Percentiles rank a stretch among this genome's conserved stretches.
phyloP scores from a whole-genome alignment of 2,888 invertebrate genomes.

The Muscina levida region DNA sequence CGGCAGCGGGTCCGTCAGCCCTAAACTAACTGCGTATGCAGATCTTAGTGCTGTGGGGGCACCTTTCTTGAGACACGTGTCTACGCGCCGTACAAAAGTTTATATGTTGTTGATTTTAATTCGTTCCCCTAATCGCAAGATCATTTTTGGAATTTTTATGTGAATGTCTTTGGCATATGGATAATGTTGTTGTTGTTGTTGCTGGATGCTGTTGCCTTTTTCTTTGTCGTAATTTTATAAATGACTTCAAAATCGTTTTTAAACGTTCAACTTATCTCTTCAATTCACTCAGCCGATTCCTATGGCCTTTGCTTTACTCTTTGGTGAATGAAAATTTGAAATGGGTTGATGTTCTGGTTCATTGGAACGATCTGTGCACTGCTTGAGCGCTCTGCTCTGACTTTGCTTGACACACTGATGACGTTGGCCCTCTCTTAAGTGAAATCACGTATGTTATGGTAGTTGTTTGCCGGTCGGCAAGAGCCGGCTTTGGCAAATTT shows the following conservation, averaged over 20 bases:
- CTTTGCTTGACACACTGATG: neutral
- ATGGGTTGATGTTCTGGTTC: slow-evolving; percentile 13
- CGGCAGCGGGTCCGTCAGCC: neutral
- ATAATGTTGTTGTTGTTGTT: slow-evolving; percentile 31
- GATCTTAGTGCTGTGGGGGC: neutral
- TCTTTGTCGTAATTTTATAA: slow-evolving; percentile 64
- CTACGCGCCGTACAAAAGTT: slow-evolving; percentile 43
- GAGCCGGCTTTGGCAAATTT: slow-evolving; percentile 41
- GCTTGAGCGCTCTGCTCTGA: neutral
- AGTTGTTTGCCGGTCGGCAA: neutral
- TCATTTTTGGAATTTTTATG: slow-evolving; percentile 65
- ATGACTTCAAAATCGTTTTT: slow-evolving; percentile 65
- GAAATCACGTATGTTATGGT: slow-evolving; percentile 59
- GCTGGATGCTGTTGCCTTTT: too few relatives aligned
- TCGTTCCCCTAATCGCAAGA: slow-evolving; percentile 64
- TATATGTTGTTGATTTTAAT: slow-evolving; percentile 53
- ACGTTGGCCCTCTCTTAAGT: slow-evolving; percentile 54
- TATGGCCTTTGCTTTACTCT: neutral
- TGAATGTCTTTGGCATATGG: slow-evolving; percentile 5
- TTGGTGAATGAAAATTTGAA: neutral
- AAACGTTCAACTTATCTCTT: slow-evolving; percentile 63
- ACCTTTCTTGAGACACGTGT: slow-evolving; percentile 61
- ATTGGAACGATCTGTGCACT: neutral
- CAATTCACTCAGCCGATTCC: slow-evolving; percentile 35
- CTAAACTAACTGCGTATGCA: neutral